Evolutionary conservation across 2,888 invertebrate species (phyloP).

Genomic region (Anthophora plumipes): DNA sequence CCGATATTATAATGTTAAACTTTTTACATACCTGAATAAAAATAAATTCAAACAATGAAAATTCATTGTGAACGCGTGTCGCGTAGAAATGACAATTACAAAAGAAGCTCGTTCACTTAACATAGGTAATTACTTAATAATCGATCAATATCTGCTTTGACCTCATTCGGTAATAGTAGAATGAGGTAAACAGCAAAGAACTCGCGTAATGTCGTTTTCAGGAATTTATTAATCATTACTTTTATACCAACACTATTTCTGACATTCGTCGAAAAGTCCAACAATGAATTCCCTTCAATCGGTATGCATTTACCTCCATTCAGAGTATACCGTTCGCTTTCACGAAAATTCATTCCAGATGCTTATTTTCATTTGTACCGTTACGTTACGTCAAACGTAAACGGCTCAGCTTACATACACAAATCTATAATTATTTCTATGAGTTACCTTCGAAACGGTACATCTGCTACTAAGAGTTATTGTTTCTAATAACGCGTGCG

Average conservation of each 20-base stretch:
- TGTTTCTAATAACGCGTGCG: neutral
- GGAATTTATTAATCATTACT: neutral
- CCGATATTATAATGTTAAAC: neutral
- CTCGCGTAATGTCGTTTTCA: neutral
- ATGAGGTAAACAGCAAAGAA: neutral
- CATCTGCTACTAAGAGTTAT: neutral
- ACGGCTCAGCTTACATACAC: constrained; percentile 1
- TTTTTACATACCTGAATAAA: too few species aligned
- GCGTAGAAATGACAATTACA: neutral
- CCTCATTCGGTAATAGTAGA: neutral
- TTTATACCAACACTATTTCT: neutral
- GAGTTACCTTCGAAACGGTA: neutral
- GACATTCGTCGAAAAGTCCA: constrained; percentile 26
- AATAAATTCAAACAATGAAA: too few species aligned
- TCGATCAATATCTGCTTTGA: constrained; percentile 12
- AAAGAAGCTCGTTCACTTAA: neutral
- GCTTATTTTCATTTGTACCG: constrained; percentile 46
- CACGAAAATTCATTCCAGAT: constrained; percentile 45
- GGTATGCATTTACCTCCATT: constrained; percentile 1
- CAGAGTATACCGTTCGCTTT: constrained; percentile 35
- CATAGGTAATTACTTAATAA: constrained; percentile 7
- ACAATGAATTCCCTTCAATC: constrained; percentile 3
- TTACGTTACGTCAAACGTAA: constrained; percentile 32
- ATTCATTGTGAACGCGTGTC: neutral
- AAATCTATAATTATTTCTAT: constrained; percentile 29